Base-by-base conservation (phyloP, 2,888 invertebrate genomes). In the Pseudolycoriella hygida region DNA sequence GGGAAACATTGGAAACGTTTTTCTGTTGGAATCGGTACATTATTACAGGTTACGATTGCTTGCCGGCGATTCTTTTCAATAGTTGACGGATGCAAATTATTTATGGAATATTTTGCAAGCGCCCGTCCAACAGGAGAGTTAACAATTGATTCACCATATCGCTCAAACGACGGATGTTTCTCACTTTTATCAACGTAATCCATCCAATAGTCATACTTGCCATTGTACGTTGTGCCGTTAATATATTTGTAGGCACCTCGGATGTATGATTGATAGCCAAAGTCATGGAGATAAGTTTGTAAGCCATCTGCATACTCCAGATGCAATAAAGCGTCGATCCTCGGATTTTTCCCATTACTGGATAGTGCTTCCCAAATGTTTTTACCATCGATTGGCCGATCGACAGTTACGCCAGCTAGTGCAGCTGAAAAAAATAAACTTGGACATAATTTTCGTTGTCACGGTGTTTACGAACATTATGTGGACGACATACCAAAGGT, bases 201-300 rank as follows among this genome's bases (percentile, higher is more conserved):
- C 2, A 54, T 49, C 19, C 63, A 50, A n/a, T 53, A 45, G 31
- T 54, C 50, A 32, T 50, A 56, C 3, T 45, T 43, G 0, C 61
- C 60, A 11, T 56, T 45, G 1, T 50, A 8, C 0, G 57, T 60
- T 3, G 60, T 57, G 31, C 64, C 64, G 34, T 60, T 62, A 0
- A 64, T 50, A 42, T 60, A 59, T 46, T 64, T 64, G 50, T 52
- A 63, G 2, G 51, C 50, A 0, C 55, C 57, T 5, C 50, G 48
- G 45, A 56, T 53, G 17, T 57, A 52, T 0, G 63, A 56, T 10
- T 50, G 50, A 1, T 59, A 55, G 1, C 43, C 62, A 68, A 31
- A 67, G 60, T 55, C 67, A 62, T 77, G 75, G 55, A 86, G 82
- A 47, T 86, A 77, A 57, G 80, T 80, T 50, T 82, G 70, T 5